phyloP scores from a whole-genome alignment of 1,140 invertebrate species.

The Apis dorsata region DNA sequence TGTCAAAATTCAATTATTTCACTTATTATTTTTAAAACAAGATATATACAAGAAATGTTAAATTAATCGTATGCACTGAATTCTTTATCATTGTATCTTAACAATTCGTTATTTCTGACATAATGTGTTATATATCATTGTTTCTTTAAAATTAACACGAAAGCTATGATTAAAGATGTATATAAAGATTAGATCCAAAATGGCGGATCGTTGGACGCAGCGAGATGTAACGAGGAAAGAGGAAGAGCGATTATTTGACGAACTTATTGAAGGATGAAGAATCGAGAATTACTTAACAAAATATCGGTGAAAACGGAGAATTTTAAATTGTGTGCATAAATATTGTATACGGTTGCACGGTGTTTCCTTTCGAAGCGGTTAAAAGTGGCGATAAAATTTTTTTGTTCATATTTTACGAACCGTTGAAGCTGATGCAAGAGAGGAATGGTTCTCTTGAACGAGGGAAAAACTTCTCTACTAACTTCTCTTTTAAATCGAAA shows the following conservation, averaged over 20 bases:
- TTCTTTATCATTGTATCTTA: too few relatives aligned
- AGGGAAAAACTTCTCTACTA: too few relatives aligned
- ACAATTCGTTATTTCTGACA: too few relatives aligned
- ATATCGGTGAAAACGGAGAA: neutral
- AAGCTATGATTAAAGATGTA: neutral
- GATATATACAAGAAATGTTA: too few relatives aligned
- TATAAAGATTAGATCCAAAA: neutral
- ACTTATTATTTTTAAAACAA: too few relatives aligned
- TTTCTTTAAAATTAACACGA: too few relatives aligned
- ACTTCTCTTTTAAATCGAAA: neutral
- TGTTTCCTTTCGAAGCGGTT: neutral
- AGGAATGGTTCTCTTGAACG: neutral
- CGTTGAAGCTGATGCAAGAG: neutral
- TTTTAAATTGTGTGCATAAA: neutral
- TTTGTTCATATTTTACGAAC: neutral
- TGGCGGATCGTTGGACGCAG: neutral
- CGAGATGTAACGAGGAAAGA: constrained; percentile 10
- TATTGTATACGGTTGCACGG: neutral
- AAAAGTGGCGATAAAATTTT: neutral
- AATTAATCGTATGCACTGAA: too few relatives aligned
- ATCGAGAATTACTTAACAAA: neutral
- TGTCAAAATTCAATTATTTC: too few relatives aligned
- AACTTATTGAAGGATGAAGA: neutral
- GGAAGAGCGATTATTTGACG: neutral
- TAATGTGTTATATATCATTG: too few relatives aligned